Conservation (phyloP, 2,113 vertebrate species). For the Lampris incognitus region DNA sequence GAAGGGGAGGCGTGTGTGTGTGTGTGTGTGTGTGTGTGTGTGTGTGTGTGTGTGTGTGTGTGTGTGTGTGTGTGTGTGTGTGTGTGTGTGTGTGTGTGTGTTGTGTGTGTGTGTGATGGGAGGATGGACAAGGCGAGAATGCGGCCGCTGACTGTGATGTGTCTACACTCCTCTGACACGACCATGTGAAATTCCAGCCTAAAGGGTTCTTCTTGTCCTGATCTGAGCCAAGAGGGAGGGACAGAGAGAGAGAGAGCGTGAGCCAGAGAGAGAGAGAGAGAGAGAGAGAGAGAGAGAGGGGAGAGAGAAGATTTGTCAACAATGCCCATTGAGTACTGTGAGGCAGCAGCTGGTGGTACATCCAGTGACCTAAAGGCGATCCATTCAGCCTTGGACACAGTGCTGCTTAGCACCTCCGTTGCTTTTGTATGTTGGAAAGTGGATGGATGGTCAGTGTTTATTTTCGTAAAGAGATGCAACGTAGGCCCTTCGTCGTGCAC, state of each 20-base stretch:
- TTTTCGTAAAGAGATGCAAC: constrained; percentile 62
- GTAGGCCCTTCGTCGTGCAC: constrained; percentile 37
- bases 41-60: constrained; percentile 19
- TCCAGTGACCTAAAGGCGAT: constrained; percentile 73
- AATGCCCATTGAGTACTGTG: constrained; percentile 77
- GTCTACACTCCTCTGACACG: constrained; percentile 74
- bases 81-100: background rate
- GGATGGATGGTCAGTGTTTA: constrained; percentile 76
- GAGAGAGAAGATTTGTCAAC: constrained; percentile 68
- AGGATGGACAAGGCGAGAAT: constrained; percentile 71
- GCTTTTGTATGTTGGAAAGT: constrained; percentile 74
- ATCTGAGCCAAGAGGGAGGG: background rate
- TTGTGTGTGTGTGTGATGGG: constrained; percentile 31
- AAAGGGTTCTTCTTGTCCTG: constrained; percentile 68
- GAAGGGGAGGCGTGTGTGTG: constrained; percentile 26
- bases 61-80: background rate
- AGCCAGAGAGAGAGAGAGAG: background rate
- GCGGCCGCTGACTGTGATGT: constrained; percentile 76
- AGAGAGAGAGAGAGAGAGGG: constrained; percentile 3
- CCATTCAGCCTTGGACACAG: constrained; percentile 72
- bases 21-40: constrained; percentile 27
- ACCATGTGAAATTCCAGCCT: constrained; percentile 80
- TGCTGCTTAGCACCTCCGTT: constrained; percentile 64
- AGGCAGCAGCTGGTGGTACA: constrained; percentile 77
- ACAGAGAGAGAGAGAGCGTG: background rate